Evolutionary conservation across 2,113 vertebrate species (phyloP).

Genomic region (Spea bombifrons): DNA sequence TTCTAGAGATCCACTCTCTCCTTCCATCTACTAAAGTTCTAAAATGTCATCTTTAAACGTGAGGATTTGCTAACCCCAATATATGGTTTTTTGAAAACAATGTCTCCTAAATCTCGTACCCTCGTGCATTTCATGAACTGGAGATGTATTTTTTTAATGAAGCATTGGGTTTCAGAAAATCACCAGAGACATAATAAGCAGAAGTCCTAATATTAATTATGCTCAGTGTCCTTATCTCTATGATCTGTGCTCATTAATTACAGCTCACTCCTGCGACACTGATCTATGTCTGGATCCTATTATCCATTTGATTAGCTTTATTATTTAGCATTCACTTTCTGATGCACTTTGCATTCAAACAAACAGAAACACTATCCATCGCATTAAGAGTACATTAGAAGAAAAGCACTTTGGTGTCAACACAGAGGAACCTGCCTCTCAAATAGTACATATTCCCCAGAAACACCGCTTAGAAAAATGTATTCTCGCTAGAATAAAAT

Average conservation of each 20-base stretch:
- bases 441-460: too few relatives aligned
- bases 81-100: too few relatives aligned
- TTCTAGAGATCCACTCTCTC: too few relatives aligned
- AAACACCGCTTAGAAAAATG: too few relatives aligned
- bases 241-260: constrained; percentile 43
- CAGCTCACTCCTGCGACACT: constrained; percentile 37
- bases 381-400: neutral
- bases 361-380: neutral
- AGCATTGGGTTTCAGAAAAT: constrained; percentile 21
- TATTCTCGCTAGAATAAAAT: too few relatives aligned
- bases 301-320: constrained; percentile 43
- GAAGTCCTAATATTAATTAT: constrained; percentile 47
- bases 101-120: neutral
- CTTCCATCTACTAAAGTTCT: too few relatives aligned
- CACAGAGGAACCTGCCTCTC: too few relatives aligned
- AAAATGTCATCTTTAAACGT: too few relatives aligned
- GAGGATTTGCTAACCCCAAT: too few relatives aligned
- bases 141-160: constrained; percentile 15
- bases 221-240: constrained; percentile 36
- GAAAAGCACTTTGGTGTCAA: too few relatives aligned
- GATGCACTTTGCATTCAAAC: constrained; percentile 30
- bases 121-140: neutral
- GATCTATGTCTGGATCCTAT: constrained; percentile 46
- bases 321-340: constrained; percentile 28
- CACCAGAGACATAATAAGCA: constrained; percentile 36